Base-by-base conservation (phyloP, 2,113 vertebrate genomes). In the Fregetta grallaria region DNA sequence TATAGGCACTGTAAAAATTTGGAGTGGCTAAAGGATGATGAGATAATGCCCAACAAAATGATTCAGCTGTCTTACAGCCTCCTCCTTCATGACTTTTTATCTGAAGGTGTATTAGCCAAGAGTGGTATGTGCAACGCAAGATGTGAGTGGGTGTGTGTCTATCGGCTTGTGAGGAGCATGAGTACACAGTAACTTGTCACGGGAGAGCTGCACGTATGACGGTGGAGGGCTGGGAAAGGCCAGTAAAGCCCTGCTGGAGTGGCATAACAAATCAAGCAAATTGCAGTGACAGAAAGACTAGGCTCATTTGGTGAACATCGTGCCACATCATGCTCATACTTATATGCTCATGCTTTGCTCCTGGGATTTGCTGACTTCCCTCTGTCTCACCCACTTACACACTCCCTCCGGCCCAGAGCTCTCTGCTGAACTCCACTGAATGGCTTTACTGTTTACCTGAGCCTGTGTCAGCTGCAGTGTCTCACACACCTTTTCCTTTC, bases 161-260 rank as follows among this genome's bases (percentile, higher is more conserved):
- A 4, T 13, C 4, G 2, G 42, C 50, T 52, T 34, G 9, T 1
- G 2, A 66, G 12, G 17, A 17, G 25, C 2, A 1, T 36, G 61
- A 56, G 62, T 66, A 53, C 15, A 45, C 75, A 70, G n/a, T 15
- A 68, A 70, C 2, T 13, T 29, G 15, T 42, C 59, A 62, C 1
- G 3, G 49, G 22, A 66, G 12, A 73, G 12, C 25, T 12, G 27
- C 7, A 44, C 2, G 0, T 22, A 15, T 12, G 32, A 59, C 0
- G 0, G 3, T 3, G 42, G 32, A 66, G 47, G 45, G 59, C n/a
- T 84, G 29, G n/a, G 50, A 80, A 77, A 36, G 13, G 49, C 23
- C 40, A 40, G 44, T 10, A 50, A 78, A 58, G 38, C 17, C 38
- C 63, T 50, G 15, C 11, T 42, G 25, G 7, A 19, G 11, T 53